phyloP scores from a whole-genome alignment of 1,140 invertebrate species.

The Drosophila prosaltans region DNA sequence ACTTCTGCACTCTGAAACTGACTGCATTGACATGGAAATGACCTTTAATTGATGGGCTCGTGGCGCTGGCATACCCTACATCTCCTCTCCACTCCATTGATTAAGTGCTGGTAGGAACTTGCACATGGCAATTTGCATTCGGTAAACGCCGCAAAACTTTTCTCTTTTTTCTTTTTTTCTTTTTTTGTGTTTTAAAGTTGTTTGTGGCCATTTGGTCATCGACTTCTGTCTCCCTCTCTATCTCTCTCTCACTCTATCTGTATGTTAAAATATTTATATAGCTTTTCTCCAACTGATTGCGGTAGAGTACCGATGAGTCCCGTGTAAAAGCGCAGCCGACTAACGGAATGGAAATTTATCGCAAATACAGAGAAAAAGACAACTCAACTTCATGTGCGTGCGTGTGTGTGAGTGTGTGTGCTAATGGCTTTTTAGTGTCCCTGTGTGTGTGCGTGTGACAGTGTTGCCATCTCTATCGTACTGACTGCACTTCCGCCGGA shows the following conservation, averaged over 20 bases:
- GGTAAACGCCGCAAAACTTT: constrained; percentile 54
- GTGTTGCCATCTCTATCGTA: constrained; percentile 45
- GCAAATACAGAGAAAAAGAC: constrained; percentile 64
- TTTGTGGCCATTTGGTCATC: constrained; percentile 48
- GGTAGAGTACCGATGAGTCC: constrained; percentile 16
- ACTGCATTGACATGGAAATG: constrained; percentile 79
- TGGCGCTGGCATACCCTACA: background rate
- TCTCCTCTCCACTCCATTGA: constrained; percentile 36
- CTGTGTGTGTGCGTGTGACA: constrained; percentile 46
- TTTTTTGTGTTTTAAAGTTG: constrained; percentile 35
- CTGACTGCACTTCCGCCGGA: constrained; percentile 68
- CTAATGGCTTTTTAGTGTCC: constrained; percentile 12
- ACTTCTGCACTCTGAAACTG: constrained; percentile 1
- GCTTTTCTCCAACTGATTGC: constrained; percentile 66
- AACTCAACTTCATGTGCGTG: constrained; percentile 20
- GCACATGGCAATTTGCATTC: constrained; percentile 61
- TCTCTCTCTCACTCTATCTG: constrained; percentile 2
- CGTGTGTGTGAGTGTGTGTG: background rate
- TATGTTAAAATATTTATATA: constrained; percentile 74
- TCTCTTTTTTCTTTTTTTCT: constrained; percentile 32
- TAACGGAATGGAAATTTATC: constrained; percentile 77
- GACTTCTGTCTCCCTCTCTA: constrained; percentile 18
- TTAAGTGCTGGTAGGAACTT: constrained; percentile 53
- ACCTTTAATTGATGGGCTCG: constrained; percentile 78
- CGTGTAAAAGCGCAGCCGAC: constrained; percentile 63